Base-by-base conservation (phyloP, 2,797 vertebrate genomes). In the Cygnus olor region DNA sequence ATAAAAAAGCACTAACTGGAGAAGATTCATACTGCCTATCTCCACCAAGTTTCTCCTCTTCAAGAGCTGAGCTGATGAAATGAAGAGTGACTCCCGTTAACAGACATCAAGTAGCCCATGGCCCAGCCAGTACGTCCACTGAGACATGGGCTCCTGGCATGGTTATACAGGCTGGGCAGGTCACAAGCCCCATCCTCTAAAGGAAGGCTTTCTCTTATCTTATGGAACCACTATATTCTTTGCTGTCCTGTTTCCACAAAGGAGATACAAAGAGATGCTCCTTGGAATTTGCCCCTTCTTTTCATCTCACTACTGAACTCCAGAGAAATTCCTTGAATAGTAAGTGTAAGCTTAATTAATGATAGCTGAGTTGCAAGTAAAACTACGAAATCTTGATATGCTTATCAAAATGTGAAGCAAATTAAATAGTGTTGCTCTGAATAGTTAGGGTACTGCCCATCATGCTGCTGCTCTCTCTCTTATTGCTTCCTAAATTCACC, bases 101-200 rank as follows among this genome's bases (percentile, higher is more conserved):
- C 32, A 61, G 30, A 11, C 16, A 40, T 8, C 54, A 7, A 8
- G 20, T 15, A 28, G 53, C 12, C 53, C 11, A 0, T 36, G 38
- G 34, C 20, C 38, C 11, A 8, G 0, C 1, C 0, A 51, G 2
- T 1, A 0, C 3, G 8, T 51, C 4, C 2, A 17, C 45, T 18
- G 40, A n/a, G 36, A 12, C 1, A 0, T 20, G 53, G 28, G 12
- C 24, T 81, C 2, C 1, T 5, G 11, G 20, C 3, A 2, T 16
- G 22, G 36, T 38, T 19, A 3, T 14, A 36, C 25, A 79, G 60
- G 27, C 45, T 66, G 44, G 34, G 20, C 51, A 85, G 53, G 38
- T 66, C 71, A 58, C 34, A 87, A 27, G 11, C 16, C 53, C 56
- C 1, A 0, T 53, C 81, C 64, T 87, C 6, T 4, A 25, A 72